Base-by-base conservation (phyloP, 2,113 vertebrate species). In the Thalassoma bifasciatum region DNA sequence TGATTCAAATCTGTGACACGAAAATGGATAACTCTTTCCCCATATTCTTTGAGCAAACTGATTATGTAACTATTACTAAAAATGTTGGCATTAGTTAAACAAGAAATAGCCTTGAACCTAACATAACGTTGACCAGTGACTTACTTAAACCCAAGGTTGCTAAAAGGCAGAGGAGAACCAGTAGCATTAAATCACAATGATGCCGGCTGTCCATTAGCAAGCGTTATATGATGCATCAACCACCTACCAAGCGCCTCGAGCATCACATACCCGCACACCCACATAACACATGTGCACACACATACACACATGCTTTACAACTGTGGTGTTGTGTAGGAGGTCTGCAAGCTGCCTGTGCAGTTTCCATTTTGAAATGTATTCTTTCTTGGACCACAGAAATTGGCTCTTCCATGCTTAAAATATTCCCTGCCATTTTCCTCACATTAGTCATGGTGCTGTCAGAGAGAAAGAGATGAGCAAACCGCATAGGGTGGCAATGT, bases 151-250 rank as follows among this genome's bases (percentile, higher is more conserved):
- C 44, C n/a, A 8, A 49, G 46, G 46, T 49, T 40, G 30, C 21
- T 11, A 38, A 40, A n/a, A 69, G 54, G 42, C 23, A 71, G 30
- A 58, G 52, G 37, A 64, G 47, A 14, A 69, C 69, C 65, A 60
- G 30, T 50, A 47, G 30, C 57, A 69, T 57, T 84, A 75, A 85
- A 87, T 83, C 64, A 62, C 57, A 87, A 13, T 58, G 67, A 78
- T 70, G 74, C 74, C 62, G 24, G 23, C 26, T 83, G 70, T 84
- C 75, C 70, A 77, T 87, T 87, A 83, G 59, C 21, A 70, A 56
- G 58, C 70, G 74, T 78, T 79, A 85, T 66, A 44, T 73, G 76
- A 87, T 83, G 83, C 52, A 77, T 90, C 89, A 88, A 86, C 84
- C 88, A 88, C 80, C 85, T 88, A 86, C 88, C 36, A 65, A 19